Percentiles rank a stretch among this genome's conserved stretches.
Evolutionary conservation across 2,113 vertebrate species (phyloP).

Genomic region (Paradoxurus hermaphroditus): DNA sequence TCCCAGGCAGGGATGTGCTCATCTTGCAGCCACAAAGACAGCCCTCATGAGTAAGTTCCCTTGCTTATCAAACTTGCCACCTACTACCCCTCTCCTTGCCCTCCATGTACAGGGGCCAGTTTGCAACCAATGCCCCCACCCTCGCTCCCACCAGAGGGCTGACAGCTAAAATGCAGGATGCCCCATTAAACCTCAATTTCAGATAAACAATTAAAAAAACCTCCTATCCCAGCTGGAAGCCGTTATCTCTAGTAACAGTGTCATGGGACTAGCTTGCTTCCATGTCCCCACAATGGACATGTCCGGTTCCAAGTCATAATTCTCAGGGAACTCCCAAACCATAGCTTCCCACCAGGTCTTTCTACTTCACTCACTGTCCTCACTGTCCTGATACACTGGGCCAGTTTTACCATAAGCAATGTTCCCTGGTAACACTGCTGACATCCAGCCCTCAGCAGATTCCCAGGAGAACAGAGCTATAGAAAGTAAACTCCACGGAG

Average conservation of each 20-base stretch:
- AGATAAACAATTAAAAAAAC: background rate
- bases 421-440: background rate
- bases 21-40: background rate
- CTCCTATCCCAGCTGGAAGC: background rate
- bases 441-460: background rate
- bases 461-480: constrained; percentile 2
- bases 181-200: background rate
- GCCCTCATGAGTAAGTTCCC: background rate
- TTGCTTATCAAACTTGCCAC: background rate
- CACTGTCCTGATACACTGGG: background rate
- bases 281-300: background rate
- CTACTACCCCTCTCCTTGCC: background rate
- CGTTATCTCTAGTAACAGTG: background rate
- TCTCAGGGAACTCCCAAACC: background rate
- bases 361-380: background rate
- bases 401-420: background rate
- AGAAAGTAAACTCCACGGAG: background rate
- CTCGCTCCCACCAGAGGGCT: background rate
- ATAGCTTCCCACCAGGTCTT: background rate
- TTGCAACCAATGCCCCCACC: background rate
- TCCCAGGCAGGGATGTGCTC: background rate
- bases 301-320: background rate
- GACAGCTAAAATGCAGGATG: background rate
- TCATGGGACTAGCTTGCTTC: background rate
- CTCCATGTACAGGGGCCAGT: no score